Evolutionary conservation across 2,888 invertebrate genomes (phyloP), one percentile per base, ranked within the genome.

Genomic region (Ophioninae sp.): DNA sequence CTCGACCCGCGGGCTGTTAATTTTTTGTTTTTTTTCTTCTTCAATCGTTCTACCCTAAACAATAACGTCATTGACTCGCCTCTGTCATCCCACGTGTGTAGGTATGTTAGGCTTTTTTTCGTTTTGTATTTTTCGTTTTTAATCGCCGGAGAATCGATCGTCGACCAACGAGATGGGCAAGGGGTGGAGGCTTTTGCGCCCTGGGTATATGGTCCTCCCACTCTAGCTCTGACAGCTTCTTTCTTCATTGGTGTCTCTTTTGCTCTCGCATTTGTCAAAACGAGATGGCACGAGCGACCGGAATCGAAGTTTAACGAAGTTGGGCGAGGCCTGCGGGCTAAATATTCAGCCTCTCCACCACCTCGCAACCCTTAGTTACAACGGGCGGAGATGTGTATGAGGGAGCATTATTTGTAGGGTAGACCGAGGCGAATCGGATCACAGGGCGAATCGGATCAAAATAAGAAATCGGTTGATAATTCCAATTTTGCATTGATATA

Each of bases 271-370:
- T 71, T 75, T 59, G 69, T 44, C 72, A 68, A 56, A 68, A 56
- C 76, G 79, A 39, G 83, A 72, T 77, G 87, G 88, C 87, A 83
- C 88, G 84, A 84, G 87, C 87, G 87, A 85, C 89, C 88, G 89
- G 89, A 91, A 91, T 91, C 88, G 91, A 89, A 89, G 89, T 90
- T 91, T 91, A 91, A 91, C 88, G 89, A 91, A 90, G 89, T 90
- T 91, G 87, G 88, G 87, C 87, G 87, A 79, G 71, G 71, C 81
- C 75, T 68, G 71, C 65, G 81, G 83, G 73, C 75, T 82, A 79
- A 82, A 75, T 84, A 79, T 80, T 77, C 82, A 65, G 77, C 61
- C 80, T 65, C 68, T 61, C 71, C 56, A 64, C 81, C 64, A 59
- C 76, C 76, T 30, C 76, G 8, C 71, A 44, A 71, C 59, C 75